phyloP scores from a whole-genome alignment of 2,113 vertebrate genomes.

The Larimichthys crocea region DNA sequence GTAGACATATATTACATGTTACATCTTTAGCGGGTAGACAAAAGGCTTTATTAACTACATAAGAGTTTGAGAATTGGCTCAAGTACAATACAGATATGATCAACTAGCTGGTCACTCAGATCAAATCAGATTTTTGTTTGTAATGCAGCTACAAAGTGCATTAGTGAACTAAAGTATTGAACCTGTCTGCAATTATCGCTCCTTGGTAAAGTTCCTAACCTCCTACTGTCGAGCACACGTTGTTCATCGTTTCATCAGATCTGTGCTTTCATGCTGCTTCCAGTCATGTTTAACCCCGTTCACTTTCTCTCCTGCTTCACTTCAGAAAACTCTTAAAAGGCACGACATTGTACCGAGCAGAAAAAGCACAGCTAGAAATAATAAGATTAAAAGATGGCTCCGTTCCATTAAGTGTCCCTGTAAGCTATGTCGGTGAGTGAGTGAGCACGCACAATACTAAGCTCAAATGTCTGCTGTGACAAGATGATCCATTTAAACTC shows the following conservation, averaged over 20 bases:
- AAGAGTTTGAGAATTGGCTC: conserved; percentile 5
- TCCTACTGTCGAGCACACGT: neutral
- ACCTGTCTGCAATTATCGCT: neutral
- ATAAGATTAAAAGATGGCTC: neutral
- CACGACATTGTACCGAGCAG: neutral
- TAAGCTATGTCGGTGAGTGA: neutral
- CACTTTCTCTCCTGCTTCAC: neutral
- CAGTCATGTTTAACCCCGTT: neutral
- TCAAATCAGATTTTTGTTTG: conserved; percentile 52
- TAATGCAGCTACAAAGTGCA: conserved; percentile 29
- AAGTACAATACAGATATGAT: conserved; percentile 31
- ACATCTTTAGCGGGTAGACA: neutral
- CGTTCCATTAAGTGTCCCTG: neutral
- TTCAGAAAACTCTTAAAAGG: neutral
- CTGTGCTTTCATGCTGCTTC: neutral
- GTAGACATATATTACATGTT: neutral
- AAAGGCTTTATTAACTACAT: conserved; percentile 13
- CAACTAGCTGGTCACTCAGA: neutral
- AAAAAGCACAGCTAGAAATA: neutral
- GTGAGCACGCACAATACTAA: neutral
- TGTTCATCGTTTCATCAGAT: neutral
- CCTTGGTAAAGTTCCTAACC: neutral
- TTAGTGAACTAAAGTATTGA: conserved; percentile 10
- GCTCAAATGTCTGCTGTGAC: neutral
- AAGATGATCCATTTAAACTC: neutral